Percentiles rank a stretch among this genome's conserved stretches.
These are phyloP conservation scores for Allophyes oxyacanthae DNA, from an alignment of 2,888 invertebrate genomes.

Conservation along the genomic window DNA sequence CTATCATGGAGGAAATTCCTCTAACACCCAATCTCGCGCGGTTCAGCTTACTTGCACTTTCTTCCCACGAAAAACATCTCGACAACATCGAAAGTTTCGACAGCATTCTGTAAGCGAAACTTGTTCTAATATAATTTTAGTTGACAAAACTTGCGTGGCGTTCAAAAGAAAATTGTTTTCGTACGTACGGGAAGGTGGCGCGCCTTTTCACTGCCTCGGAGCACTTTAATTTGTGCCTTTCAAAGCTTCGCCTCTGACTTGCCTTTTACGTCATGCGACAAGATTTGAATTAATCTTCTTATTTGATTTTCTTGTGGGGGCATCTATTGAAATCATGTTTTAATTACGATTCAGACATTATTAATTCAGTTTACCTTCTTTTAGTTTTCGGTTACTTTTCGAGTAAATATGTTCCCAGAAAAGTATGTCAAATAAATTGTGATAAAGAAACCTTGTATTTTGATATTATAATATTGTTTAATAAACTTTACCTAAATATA, in stretches of 20 bases:
- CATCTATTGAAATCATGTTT: conserved; percentile 15
- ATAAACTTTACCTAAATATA: too few relatives aligned
- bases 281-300: conserved; percentile 60
- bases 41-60: conserved; percentile 30
- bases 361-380: too few relatives aligned
- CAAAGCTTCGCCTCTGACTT: conserved; percentile 46
- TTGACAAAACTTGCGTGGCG: conserved; percentile 54
- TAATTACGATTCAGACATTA: conserved; percentile 1
- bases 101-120: conserved; percentile 45
- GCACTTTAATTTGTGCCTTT: conserved; percentile 66
- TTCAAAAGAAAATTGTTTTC: conserved; percentile 58
- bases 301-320: conserved; percentile 17
- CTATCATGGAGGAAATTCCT: conserved; percentile 7
- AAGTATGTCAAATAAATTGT: too few relatives aligned
- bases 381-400: too few relatives aligned
- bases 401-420: too few relatives aligned
- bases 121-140: conserved; percentile 59
- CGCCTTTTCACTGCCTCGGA: conserved; percentile 65
- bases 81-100: conserved; percentile 36
- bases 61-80: conserved; percentile 9
- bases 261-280: conserved; percentile 55
- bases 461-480: too few relatives aligned
- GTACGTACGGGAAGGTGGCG: conserved; percentile 37
- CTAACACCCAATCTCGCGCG: background rate
- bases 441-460: too few relatives aligned